Evolutionary conservation across 2,797 vertebrate genomes (phyloP), one percentile per base, ranked within the genome.

Genomic region (Myotis findleyi): DNA sequence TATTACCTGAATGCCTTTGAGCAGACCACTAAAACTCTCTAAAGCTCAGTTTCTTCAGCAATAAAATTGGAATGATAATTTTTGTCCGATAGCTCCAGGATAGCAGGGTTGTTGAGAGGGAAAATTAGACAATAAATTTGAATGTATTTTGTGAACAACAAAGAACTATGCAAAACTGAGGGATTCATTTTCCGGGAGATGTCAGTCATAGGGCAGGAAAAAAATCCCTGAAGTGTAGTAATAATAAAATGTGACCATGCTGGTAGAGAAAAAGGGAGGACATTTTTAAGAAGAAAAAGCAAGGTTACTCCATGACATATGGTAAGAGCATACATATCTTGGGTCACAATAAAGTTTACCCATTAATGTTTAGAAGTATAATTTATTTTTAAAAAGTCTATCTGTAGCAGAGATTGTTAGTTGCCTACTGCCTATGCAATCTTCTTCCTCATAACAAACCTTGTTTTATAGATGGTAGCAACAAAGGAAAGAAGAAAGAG

Each of bases 121-220:
- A 80, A 95, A 87, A 18, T 73, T 25, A 92, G 47, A 95, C 21
- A 57, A 68, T 49, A 82, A 89, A 82, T 30, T 11, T 25, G 57
- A 89, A 82, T 14, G 4, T 49, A 73, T 73, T 81, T 92, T 36
- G 44, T 76, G 75, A 81, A 71, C 21, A 81, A 75, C 27, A 66
- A 91, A 59, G 33, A 87, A 71, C 53, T 86, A 33, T 11, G 16
- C 30, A 86, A 95, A 94, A 82, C 16, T 68, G 92, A 88, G n/a
- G 59, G 87, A 82, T 85, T 86, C 12, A 79, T 80, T 82, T 92
- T 59, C 64, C 36, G 27, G 38, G 11, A 57, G 23, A 57, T 11
- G 85, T 25, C 18, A 27, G n/a, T 86, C 53, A 85, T 3, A 85
- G 23, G 38, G 86, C 51, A 68, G 1, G n/a, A 3, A 53, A 89